Percentiles rank a stretch among this genome's conserved stretches.
Conservation (phyloP, 2,888 invertebrate genomes). For the Macrosoma leucophasiata region DNA sequence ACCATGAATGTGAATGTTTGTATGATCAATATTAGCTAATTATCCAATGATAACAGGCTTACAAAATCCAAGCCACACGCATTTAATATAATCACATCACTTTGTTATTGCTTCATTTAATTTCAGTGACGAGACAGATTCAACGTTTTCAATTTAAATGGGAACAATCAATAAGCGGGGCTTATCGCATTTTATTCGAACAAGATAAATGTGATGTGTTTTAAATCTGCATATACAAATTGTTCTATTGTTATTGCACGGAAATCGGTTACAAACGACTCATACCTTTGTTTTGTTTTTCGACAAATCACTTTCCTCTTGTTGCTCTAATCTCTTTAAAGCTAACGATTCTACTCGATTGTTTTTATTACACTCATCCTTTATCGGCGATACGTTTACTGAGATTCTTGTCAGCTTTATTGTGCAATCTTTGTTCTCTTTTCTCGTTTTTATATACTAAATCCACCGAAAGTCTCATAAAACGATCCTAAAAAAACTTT, state of each 20-base stretch:
- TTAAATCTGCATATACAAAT: conserved; percentile 62
- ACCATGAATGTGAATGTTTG: no score
- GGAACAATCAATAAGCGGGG: conserved; percentile 61
- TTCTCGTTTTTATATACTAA: no score
- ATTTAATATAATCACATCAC: conserved; percentile 25
- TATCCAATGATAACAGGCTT: no score
- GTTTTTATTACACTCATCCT: no score
- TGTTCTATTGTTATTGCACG: conserved; percentile 45
- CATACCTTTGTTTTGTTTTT: conserved; percentile 33
- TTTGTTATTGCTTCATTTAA: conserved; percentile 51
- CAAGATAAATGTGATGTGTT: conserved; percentile 58
- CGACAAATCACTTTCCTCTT: conserved; percentile 2
- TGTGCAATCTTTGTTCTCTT: no score
- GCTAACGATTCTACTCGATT: conserved; percentile 13
- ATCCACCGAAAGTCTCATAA: no score
- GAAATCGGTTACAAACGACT: conserved; percentile 44
- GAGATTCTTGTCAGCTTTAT: no score
- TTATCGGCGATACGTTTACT: no score
- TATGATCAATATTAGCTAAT: no score
- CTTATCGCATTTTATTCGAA: conserved; percentile 60
- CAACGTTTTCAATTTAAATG: conserved; percentile 60
- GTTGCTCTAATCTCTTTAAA: conserved; percentile 20
- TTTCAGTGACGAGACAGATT: conserved; percentile 53
- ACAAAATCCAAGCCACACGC: no score
- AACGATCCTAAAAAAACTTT: no score